phyloP scores from a whole-genome alignment of 2,113 vertebrate genomes.

The Plestiodon gilberti region DNA sequence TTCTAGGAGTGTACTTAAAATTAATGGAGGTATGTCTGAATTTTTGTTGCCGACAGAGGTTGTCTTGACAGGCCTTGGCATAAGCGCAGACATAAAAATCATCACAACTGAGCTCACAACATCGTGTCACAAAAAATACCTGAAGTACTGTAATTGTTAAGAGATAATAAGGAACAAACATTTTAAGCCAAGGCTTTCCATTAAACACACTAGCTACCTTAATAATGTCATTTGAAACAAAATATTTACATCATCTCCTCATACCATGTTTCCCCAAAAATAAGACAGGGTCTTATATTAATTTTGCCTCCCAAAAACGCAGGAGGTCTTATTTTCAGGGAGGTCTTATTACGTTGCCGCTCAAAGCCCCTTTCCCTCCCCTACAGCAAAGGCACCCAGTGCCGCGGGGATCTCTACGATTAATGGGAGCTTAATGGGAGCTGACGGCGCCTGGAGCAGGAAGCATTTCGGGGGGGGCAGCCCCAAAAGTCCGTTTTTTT shows the following conservation, averaged over 20 bases:
- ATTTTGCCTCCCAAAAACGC: no score
- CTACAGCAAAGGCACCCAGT: no score
- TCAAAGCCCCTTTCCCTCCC: no score
- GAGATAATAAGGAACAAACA: not conserved
- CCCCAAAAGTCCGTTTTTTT: no score
- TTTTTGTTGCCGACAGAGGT: not conserved
- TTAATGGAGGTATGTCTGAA: not conserved
- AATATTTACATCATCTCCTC: not conserved
- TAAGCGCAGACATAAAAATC: not conserved
- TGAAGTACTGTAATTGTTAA: not conserved
- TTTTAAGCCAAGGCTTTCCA: not conserved
- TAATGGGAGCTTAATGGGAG: no score
- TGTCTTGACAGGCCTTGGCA: not conserved
- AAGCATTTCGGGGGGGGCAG: no score
- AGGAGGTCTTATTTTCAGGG: no score
- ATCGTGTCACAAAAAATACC: not conserved
- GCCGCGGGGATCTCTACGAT: no score
- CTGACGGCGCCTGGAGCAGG: no score
- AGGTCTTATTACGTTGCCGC: no score
- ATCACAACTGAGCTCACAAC: not conserved
- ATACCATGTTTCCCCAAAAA: no score
- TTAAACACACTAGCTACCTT: not conserved
- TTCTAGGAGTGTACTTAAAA: not conserved
- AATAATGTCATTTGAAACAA: not conserved
- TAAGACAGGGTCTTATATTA: no score